Evolutionary conservation across 2,797 vertebrate genomes (phyloP).

Genomic region (Streptopelia turtur): DNA sequence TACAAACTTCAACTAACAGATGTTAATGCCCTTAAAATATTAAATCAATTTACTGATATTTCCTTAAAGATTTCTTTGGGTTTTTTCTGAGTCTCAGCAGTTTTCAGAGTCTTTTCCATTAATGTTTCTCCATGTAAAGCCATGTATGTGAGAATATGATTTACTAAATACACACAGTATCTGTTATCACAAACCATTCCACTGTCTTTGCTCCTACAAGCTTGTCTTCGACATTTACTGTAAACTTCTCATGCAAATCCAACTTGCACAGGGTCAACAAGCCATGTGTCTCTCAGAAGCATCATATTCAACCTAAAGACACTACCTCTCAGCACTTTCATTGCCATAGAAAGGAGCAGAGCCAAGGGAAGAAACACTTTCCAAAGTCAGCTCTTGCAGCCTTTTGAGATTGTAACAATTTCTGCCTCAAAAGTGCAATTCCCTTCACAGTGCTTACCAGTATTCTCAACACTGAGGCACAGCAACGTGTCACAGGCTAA

Average conservation of each 20-base stretch:
- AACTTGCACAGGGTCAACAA: background rate
- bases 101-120: background rate
- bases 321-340: background rate
- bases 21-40: background rate
- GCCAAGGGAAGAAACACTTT: background rate
- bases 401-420: background rate
- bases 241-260: background rate
- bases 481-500: background rate
- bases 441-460: background rate
- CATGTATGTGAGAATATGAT: accelerated
- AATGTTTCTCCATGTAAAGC: background rate
- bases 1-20: background rate
- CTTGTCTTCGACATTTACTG: background rate
- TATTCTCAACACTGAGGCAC: background rate
- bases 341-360: background rate
- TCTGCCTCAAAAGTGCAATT: background rate
- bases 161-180: background rate
- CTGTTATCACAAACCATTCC: background rate
- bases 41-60: background rate
- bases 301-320: background rate
- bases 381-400: background rate
- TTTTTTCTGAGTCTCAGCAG: background rate
- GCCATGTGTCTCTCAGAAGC: background rate
- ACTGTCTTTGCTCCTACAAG: background rate
- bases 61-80: background rate